Conservation (phyloP, 2,113 vertebrate species). For the Elephantulus edwardii region DNA sequence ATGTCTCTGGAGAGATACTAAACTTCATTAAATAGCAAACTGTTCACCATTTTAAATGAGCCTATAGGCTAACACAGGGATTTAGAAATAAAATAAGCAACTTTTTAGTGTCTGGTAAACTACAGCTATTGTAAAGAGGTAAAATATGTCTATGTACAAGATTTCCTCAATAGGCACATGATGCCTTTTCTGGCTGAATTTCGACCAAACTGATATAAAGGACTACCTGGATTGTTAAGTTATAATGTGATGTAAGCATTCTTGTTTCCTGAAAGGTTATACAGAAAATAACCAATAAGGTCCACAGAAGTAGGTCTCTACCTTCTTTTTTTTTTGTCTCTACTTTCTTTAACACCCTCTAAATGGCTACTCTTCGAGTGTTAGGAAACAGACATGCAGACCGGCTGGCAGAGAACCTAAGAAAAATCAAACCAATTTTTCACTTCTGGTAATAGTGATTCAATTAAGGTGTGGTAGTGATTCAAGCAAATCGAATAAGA, state of each 20-base stretch:
- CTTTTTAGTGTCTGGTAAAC: not conserved
- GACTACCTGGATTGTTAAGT: too few relatives aligned
- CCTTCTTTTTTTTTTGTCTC: not conserved
- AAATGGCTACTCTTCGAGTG: not conserved
- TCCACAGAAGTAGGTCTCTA: not conserved
- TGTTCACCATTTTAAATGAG: conserved; percentile 34
- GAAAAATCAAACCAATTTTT: conserved; percentile 1
- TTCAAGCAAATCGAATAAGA: conserved; percentile 12
- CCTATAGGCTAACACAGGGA: not conserved
- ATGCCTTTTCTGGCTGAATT: not conserved
- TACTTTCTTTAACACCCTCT: not conserved
- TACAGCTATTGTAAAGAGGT: conserved; percentile 18
- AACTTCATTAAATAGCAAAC: not conserved
- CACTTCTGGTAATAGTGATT: not conserved
- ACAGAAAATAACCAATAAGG: not conserved
- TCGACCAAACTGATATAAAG: not conserved
- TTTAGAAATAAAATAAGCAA: conserved; percentile 44
- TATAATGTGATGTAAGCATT: too few relatives aligned
- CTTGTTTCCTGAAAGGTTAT: not conserved
- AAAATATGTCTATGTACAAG: not conserved
- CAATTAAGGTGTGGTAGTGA: not conserved
- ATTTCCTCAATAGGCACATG: not conserved
- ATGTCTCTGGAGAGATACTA: conserved; percentile 13
- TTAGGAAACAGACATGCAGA: conserved; percentile 6
- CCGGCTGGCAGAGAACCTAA: not conserved